A percentile compares a stretch with the other conserved stretches of the same genome.
Conservation (phyloP, 2,888 invertebrate species). For the Parnassius glacialis region DNA sequence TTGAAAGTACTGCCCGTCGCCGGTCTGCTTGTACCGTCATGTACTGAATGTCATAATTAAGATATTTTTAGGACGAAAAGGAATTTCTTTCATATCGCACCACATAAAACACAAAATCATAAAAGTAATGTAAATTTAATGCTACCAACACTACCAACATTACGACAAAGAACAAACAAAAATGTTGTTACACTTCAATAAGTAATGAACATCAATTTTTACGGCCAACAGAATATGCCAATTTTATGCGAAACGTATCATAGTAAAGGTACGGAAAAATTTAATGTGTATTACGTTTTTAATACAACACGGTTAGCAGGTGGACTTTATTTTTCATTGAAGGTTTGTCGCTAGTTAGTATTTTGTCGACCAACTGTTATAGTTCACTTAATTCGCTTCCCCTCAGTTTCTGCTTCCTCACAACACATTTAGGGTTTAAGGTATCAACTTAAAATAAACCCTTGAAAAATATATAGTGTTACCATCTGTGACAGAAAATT, state of each 20-base stretch:
- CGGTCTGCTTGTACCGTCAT: too few species aligned
- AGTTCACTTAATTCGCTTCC: constrained; percentile 9
- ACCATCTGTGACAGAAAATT: too few species aligned
- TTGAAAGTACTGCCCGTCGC: too few species aligned
- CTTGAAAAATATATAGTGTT: too few species aligned
- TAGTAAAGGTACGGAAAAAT: constrained; percentile 17
- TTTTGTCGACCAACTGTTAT: constrained; percentile 8
- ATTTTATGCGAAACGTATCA: constrained; percentile 17
- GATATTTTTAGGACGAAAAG: too few species aligned
- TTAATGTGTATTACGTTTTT: constrained; percentile 19
- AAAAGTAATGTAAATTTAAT: neutral
- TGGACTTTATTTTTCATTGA: constrained; percentile 19
- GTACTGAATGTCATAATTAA: too few species aligned
- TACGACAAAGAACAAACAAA: constrained; percentile 9
- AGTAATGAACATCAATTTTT: constrained; percentile 22
- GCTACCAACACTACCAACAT: neutral
- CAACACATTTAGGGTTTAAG: too few species aligned
- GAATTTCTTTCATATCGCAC: too few species aligned
- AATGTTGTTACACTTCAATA: constrained; percentile 14
- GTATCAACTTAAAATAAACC: too few species aligned
- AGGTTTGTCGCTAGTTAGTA: constrained; percentile 8
- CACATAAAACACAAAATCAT: too few species aligned
- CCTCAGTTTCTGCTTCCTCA: neutral
- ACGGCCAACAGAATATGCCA: constrained; percentile 7
- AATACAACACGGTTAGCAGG: constrained; percentile 21